Percentiles rank a stretch among this genome's conserved stretches.
These are phyloP conservation scores for Anguilla anguilla DNA, from an alignment of 2,797 vertebrate genomes.

Conservation along the genomic window DNA sequence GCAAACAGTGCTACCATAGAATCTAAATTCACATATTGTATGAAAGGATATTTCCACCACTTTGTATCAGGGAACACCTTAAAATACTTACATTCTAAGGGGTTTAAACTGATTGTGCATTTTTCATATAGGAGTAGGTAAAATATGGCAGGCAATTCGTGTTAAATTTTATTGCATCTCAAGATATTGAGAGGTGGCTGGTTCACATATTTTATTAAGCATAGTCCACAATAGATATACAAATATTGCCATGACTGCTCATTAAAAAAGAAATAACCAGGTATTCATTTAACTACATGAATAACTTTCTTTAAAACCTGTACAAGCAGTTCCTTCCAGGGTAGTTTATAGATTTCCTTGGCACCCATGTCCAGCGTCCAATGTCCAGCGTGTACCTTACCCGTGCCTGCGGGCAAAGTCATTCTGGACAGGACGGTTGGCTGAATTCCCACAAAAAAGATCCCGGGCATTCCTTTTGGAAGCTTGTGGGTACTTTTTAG, in stretches of 20 bases:
- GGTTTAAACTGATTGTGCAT: background rate
- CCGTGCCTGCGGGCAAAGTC: background rate
- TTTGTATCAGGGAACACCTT: background rate
- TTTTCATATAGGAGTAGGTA: background rate
- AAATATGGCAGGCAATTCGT: background rate
- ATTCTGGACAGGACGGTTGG: background rate
- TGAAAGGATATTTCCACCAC: background rate
- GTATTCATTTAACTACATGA: background rate
- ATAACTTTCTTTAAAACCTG: background rate
- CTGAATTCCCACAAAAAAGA: background rate
- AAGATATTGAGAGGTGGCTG: background rate
- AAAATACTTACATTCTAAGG: background rate
- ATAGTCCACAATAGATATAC: background rate
- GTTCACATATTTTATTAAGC: background rate
- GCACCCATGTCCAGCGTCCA: background rate
- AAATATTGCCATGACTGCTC: background rate
- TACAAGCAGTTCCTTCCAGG: background rate
- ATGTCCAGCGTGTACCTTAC: background rate
- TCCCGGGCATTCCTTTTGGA: background rate
- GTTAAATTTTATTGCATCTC: background rate
- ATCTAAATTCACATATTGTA: background rate
- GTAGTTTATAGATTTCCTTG: background rate
- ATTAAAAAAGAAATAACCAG: background rate
- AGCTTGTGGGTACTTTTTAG: background rate
- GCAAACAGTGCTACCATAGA: background rate